Evolutionary conservation across 2,888 invertebrate genomes (phyloP).

Genomic region (Ectemnius cavifrons): DNA sequence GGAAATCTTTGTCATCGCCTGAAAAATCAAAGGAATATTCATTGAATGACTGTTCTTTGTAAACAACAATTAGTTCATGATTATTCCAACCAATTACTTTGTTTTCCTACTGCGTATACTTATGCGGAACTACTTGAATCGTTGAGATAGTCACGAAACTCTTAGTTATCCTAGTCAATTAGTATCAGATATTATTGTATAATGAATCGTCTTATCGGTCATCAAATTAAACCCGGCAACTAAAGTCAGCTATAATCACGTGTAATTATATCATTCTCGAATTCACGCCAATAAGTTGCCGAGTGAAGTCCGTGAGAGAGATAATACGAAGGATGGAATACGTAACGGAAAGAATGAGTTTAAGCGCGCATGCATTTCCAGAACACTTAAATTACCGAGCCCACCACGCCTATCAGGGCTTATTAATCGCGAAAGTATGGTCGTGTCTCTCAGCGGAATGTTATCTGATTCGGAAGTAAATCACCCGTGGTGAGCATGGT

Average conservation of each 20-base stretch:
- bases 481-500: constrained; percentile 42
- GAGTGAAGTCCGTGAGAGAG: constrained; percentile 11
- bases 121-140: too few species aligned
- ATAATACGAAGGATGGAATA: constrained; percentile 23
- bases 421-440: constrained; percentile 71
- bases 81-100: neutral
- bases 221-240: constrained; percentile 24
- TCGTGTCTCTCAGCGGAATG: constrained; percentile 55
- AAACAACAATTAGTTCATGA: neutral
- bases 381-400: constrained; percentile 67
- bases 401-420: constrained; percentile 66
- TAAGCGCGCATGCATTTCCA: constrained; percentile 53
- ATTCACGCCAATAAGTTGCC: neutral
- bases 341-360: constrained; percentile 21
- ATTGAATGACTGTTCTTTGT: constrained; percentile 8
- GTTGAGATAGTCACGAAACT: too few species aligned
- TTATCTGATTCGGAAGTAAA: constrained; percentile 73
- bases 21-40: constrained; percentile 47
- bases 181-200: too few species aligned
- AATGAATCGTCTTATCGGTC: constrained; percentile 11
- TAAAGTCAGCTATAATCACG: neutral
- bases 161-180: too few species aligned
- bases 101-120: neutral
- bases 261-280: neutral
- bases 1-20: constrained; percentile 65